Percentiles rank a stretch among this genome's conserved stretches.
Evolutionary conservation across 30 jellyfish, hydroid and myxozoan species (phyloP).

Genomic region (Cassiopea andromeda): DNA sequence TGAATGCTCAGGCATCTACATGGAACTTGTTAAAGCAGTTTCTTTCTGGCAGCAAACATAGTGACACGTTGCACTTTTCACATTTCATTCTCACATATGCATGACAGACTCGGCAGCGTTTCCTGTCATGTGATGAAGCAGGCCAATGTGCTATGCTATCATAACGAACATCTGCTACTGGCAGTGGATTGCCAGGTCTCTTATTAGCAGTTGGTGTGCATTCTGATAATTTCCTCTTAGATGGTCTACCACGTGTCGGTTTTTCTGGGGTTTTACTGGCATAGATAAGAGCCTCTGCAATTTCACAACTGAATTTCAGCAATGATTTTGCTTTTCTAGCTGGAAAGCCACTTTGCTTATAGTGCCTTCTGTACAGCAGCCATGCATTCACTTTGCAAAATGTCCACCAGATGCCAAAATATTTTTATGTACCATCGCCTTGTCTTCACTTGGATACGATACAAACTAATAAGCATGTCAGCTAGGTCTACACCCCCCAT

Average conservation of each 20-base stretch:
- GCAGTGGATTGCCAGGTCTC: constrained; percentile 40
- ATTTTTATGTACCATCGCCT: not conserved
- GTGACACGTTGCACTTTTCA: constrained; percentile 35
- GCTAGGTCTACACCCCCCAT: constrained; percentile 90
- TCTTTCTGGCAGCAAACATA: constrained; percentile 29
- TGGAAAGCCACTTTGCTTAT: not conserved
- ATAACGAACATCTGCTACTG: constrained; percentile 18
- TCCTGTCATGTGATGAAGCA: constrained; percentile 13
- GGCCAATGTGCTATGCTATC: constrained; percentile 52
- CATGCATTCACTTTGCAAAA: not conserved
- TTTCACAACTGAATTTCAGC: not conserved
- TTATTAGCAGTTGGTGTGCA: not conserved
- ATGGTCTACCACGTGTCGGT: not conserved
- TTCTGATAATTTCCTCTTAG: not conserved
- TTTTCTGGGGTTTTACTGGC: not conserved
- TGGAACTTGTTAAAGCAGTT: constrained; percentile 19
- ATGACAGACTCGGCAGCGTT: constrained; percentile 47
- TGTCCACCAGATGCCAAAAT: not conserved
- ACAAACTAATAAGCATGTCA: constrained; percentile 72
- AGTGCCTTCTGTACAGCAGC: not conserved
- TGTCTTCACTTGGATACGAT: constrained; percentile 6
- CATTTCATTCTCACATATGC: constrained; percentile 9
- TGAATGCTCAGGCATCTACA: too few species aligned
- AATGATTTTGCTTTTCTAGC: not conserved
- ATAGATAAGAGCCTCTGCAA: constrained; percentile 50